phyloP scores from a whole-genome alignment of 2,888 invertebrate species.

The Meiosimyza decipiens region DNA sequence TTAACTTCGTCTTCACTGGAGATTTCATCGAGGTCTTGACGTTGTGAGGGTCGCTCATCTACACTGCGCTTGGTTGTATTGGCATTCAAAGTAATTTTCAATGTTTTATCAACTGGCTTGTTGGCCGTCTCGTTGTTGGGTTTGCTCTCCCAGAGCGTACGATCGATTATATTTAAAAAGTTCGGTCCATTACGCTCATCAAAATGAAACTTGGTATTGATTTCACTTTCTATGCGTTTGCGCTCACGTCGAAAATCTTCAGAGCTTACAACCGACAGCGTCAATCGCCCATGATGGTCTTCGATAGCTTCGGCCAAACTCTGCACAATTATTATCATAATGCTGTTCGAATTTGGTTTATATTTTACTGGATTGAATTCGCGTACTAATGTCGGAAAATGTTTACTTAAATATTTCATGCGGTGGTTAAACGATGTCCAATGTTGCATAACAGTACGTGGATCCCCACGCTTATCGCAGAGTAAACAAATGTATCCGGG shows the following conservation, averaged over 20 bases:
- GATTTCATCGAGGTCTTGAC: constrained; percentile 62
- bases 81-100: constrained; percentile 58
- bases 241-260: constrained; percentile 77
- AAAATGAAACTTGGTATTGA: constrained; percentile 76
- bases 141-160: constrained; percentile 57
- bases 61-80: constrained; percentile 55
- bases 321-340: constrained; percentile 68
- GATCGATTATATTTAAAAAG: constrained; percentile 69
- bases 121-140: not conserved
- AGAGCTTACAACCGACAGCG: constrained; percentile 75
- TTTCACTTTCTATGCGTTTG: constrained; percentile 72
- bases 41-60: constrained; percentile 43
- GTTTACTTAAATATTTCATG: constrained; percentile 73
- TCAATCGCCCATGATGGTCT: constrained; percentile 77
- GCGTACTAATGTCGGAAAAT: constrained; percentile 70
- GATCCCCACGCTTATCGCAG: constrained; percentile 83
- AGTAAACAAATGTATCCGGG: constrained; percentile 81
- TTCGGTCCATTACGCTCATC: constrained; percentile 71
- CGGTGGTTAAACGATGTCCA: constrained; percentile 82
- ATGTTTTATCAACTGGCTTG: constrained; percentile 35
- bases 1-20: constrained; percentile 57
- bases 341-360: constrained; percentile 70
- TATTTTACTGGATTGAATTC: constrained; percentile 73
- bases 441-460: constrained; percentile 81
- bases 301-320: constrained; percentile 77